phyloP scores from a whole-genome alignment of 2,797 vertebrate genomes.

The Ptychobarbus kaznakovi region DNA sequence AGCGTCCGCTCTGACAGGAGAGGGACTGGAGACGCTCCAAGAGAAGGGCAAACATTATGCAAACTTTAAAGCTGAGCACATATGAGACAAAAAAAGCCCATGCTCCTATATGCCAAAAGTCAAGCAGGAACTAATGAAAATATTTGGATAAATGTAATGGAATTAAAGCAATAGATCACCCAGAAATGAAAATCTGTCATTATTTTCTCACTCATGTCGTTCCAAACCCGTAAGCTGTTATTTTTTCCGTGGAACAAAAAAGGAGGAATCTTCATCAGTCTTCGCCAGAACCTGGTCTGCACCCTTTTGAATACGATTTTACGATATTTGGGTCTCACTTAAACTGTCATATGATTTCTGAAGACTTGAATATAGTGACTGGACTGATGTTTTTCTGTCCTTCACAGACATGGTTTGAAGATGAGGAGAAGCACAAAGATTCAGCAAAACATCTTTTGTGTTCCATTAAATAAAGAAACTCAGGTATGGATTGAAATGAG shows the following conservation, averaged over 20 bases:
- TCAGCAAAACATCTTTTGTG: background rate
- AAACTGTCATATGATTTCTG: background rate
- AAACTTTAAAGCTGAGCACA: conserved; percentile 35
- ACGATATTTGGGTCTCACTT: background rate
- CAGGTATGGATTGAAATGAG: background rate
- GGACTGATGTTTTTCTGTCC: background rate
- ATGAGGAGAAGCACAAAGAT: background rate
- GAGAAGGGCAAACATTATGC: conserved; percentile 52
- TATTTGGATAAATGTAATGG: conserved; percentile 43
- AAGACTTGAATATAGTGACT: background rate
- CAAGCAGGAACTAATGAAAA: conserved; percentile 50
- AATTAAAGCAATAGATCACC: conserved; percentile 34
- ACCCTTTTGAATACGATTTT: background rate
- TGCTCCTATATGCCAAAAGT: conserved; percentile 34
- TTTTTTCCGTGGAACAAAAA: conserved; percentile 25
- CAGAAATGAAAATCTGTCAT: conserved; percentile 25
- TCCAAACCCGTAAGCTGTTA: conserved; percentile 15
- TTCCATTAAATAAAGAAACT: background rate
- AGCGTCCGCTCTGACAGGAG: conserved; percentile 39
- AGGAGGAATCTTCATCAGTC: conserved; percentile 15
- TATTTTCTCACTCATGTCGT: conserved; percentile 30
- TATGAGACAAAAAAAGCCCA: conserved; percentile 1
- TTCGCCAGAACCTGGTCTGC: background rate
- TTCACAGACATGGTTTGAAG: background rate
- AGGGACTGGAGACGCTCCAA: conserved; percentile 44